Evolutionary conservation across 2,113 vertebrate genomes (phyloP), one percentile per base, ranked within the genome.

Genomic region (Morone saxatilis): DNA sequence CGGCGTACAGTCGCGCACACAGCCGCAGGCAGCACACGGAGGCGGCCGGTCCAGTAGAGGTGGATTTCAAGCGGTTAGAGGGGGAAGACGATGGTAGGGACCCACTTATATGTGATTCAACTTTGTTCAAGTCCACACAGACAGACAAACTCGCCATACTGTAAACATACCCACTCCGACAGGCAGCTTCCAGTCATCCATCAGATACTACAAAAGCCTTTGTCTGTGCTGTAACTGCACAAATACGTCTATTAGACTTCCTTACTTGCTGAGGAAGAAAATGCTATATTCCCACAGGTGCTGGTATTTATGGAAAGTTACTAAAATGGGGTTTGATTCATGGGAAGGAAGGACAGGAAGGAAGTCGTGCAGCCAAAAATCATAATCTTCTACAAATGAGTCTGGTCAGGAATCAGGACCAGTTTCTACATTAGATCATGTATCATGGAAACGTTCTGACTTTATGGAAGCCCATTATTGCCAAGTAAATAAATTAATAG

Each of bases 41-140:
- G 19, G 69, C 85, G 1, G 48, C 48, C 1, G 86, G 20, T 8
- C 19, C 71, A 0, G 43, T 5, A 1, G 93, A 96, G 89, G 95
- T 96, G 87, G 88, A 94, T 19, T 4, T 94, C 1, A 90, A 73
- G 78, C 92, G 89, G 19, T 76, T 95, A 22, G 89, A 93, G 31
- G 93, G 87, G 5, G 84, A 84, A 57, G 92, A 95, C 67, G 31
- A 88, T 1, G 95, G 95, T 96, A 92, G 20, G 82, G 7, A 73
- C 12, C n/a, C 56, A 40, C 20, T 50, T 5, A 5, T 1, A 5
- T 31, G 12, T 3, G 8, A 67, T 25, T 50, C 19, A 31, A 2
- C 20, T 11, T 16, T 50, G n/a, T 73, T 7, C 7, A 36, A 16
- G 36, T 4, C 12, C 67, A 59, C 0, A 50, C 7, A 7, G 19